phyloP scores from a whole-genome alignment of 1,140 invertebrate genomes.

The Dendrolimus kikuchii region DNA sequence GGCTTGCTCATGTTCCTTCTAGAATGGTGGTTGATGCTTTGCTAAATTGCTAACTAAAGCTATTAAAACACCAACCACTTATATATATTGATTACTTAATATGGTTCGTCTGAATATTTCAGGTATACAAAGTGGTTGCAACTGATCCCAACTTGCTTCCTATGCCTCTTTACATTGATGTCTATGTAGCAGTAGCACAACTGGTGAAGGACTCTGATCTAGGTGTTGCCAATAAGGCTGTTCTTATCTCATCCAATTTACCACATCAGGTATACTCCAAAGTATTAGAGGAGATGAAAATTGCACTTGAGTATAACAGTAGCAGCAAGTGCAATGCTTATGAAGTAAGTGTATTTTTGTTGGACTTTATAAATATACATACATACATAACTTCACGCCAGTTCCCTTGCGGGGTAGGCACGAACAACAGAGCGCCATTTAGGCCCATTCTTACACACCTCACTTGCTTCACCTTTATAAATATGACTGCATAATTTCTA shows the following conservation, averaged over 20 bases:
- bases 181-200: conserved; percentile 71
- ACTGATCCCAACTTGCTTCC: conserved; percentile 39
- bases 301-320: conserved; percentile 63
- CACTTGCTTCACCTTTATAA: too few relatives aligned
- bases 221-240: conserved; percentile 73
- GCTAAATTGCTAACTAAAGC: too few relatives aligned
- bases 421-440: too few relatives aligned
- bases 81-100: not conserved
- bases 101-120: conserved; percentile 13
- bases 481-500: too few relatives aligned
- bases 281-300: conserved; percentile 68
- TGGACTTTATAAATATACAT: conserved; percentile 5
- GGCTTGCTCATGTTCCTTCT: too few relatives aligned
- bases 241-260: conserved; percentile 72
- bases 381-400: too few relatives aligned
- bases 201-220: conserved; percentile 75
- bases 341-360: conserved; percentile 67
- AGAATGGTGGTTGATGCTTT: too few relatives aligned
- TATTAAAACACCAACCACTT: too few relatives aligned
- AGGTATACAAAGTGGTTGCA: conserved; percentile 54
- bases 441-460: too few relatives aligned
- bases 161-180: conserved; percentile 68
- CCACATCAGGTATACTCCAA: conserved; percentile 63
- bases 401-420: too few relatives aligned
- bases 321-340: conserved; percentile 76